phyloP scores from a whole-genome alignment of 2,888 invertebrate species.

The Rhingia campestris region DNA sequence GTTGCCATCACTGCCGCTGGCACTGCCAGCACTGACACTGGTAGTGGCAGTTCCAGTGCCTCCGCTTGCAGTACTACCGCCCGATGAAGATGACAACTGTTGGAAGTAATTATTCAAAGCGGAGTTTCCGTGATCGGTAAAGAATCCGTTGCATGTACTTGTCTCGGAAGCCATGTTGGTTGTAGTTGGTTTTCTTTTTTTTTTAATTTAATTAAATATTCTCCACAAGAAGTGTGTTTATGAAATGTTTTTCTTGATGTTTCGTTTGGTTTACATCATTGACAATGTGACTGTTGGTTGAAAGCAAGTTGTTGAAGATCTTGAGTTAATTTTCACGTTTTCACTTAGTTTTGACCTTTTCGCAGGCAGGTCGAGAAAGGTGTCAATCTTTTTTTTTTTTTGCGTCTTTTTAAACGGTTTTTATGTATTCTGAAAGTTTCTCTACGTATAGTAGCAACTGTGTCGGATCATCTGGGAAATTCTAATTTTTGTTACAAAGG shows the following conservation, averaged over 20 bases:
- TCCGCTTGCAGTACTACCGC: constrained; percentile 65
- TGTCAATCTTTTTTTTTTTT: constrained; percentile 29
- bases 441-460: not conserved
- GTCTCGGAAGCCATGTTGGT: constrained; percentile 75
- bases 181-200: not conserved
- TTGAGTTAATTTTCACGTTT: constrained; percentile 12
- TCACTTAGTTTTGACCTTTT: constrained; percentile 43
- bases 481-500: constrained; percentile 27
- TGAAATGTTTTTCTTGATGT: constrained; percentile 5
- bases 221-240: constrained; percentile 3
- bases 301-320: constrained; percentile 3
- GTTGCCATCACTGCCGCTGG: constrained; percentile 57
- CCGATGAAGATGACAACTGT: constrained; percentile 77
- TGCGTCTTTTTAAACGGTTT: not conserved
- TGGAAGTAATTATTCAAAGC: constrained; percentile 78
- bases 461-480: constrained; percentile 20
- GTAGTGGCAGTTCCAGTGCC: constrained; percentile 57
- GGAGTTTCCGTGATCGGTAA: constrained; percentile 79
- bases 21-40: constrained; percentile 57
- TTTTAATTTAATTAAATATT: constrained; percentile 25
- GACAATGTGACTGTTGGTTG: constrained; percentile 3
- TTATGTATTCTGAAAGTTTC: constrained; percentile 22
- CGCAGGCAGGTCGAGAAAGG: not conserved
- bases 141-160: constrained; percentile 79
- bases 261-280: constrained; percentile 51